A percentile compares a stretch with the other conserved stretches of the same genome.
phyloP scores from a whole-genome alignment of 1,140 invertebrate genomes.

The Pachypsylla venusta region DNA sequence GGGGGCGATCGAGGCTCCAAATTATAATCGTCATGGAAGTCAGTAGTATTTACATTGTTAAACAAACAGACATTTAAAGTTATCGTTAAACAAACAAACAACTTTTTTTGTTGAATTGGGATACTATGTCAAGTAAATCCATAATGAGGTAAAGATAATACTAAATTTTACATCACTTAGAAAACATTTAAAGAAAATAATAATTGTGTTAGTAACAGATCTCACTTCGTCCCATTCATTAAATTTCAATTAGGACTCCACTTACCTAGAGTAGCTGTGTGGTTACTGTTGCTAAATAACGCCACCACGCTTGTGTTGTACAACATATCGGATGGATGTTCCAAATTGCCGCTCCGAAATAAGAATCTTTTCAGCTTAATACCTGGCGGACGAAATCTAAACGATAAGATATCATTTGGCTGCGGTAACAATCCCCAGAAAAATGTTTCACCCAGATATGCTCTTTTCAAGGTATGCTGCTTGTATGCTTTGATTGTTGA shows the following conservation, averaged over 20 bases:
- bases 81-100: not conserved
- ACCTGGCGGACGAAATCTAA: slow-evolving; percentile 59
- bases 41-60: too few species aligned
- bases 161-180: slow-evolving; percentile 8
- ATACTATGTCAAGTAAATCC: too few species aligned
- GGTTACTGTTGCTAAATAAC: slow-evolving; percentile 37
- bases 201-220: slow-evolving; percentile 12
- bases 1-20: too few species aligned
- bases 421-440: slow-evolving; percentile 86
- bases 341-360: slow-evolving; percentile 80
- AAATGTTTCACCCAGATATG: slow-evolving; percentile 76
- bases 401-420: slow-evolving; percentile 62
- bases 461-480: slow-evolving; percentile 60
- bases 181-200: slow-evolving; percentile 12
- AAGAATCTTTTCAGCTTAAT: slow-evolving; percentile 62
- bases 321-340: slow-evolving; percentile 81
- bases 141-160: too few species aligned
- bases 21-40: too few species aligned
- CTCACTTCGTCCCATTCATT: slow-evolving; percentile 41
- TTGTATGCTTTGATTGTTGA: slow-evolving; percentile 73
- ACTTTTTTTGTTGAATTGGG: slow-evolving; percentile 17
- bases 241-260: slow-evolving; percentile 53
- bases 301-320: slow-evolving; percentile 81
- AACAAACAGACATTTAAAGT: not conserved
- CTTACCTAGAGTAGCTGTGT: slow-evolving; percentile 35